Base-by-base conservation (phyloP, 2,888 invertebrate genomes). In the Ochlodes sylvanus region DNA sequence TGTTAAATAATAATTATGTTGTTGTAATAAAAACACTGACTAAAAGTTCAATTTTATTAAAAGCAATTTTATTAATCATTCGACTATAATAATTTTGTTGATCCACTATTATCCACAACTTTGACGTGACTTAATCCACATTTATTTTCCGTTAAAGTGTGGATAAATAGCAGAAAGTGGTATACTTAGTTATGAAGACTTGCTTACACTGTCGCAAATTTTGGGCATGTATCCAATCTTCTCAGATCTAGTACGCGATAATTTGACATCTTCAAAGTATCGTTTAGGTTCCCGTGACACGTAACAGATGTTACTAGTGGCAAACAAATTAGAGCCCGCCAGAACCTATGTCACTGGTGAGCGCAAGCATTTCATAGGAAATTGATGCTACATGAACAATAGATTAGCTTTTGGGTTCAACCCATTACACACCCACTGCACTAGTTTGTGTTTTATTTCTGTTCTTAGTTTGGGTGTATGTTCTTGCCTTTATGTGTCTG, bases 231-330 rank as follows among this genome's bases (percentile, higher is more conserved):
- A 77, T 76, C 76, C 79, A 78, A 82, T 82, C 79, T 80, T 79
- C 73, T 73, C 77, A 72, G 76, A 81, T 81, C 79, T 80, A 82
- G 82, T 83, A 81, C 77, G 81, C 84, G 89, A 83, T 89, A 90
- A 90, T 90, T 89, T 87, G 88, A 86, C 86, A 87, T 89, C 84
- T 89, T 91, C 85, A 88, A 90, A 90, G 83, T 90, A 85, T 89
- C 86, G 85, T 90, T 90, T 86, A 84, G 82, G 79, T 75, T 80
- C 80, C 80, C 75, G 81, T 85, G 83, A 87, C 83, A 81, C 76
- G 81, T 77, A 86, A 82, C 91, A 89, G 87, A 88, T 89, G 90
- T 82, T 80, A 76, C 81, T 83, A 81, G 85, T 86, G 87, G 83
- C 85, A 86, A 88, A 89, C 87, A 89, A 77, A 72, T 75, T 75